These are phyloP conservation scores for Campaea margaritaria DNA, from an alignment of 2,888 invertebrate genomes.

Conservation along the genomic window DNA sequence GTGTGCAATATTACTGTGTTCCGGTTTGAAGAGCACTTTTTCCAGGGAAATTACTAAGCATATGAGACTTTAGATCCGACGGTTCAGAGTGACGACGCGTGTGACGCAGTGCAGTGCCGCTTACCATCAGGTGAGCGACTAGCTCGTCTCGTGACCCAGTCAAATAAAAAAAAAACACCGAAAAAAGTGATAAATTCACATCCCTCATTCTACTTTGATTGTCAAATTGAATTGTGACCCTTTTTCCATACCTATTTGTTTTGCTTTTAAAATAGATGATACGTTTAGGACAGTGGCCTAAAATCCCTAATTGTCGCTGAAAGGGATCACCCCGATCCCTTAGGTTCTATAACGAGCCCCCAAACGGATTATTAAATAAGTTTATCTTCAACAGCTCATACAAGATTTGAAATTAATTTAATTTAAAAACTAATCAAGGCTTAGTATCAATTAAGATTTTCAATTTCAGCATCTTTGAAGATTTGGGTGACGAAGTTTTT, in stretches of 20 bases:
- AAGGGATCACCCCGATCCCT: constrained; percentile 24
- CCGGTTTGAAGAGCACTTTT: too few relatives aligned
- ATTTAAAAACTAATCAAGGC: constrained; percentile 16
- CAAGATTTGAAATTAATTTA: constrained; percentile 21
- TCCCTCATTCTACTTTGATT: too few relatives aligned
- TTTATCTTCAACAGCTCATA: constrained; percentile 19
- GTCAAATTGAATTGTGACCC: neutral
- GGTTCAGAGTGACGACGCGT: too few relatives aligned
- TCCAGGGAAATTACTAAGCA: too few relatives aligned
- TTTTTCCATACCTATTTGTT: neutral
- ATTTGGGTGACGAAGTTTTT: neutral
- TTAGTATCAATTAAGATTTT: constrained; percentile 30
- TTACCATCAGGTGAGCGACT: too few relatives aligned
- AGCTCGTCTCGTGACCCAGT: too few relatives aligned
- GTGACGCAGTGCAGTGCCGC: too few relatives aligned
- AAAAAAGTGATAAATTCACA: too few relatives aligned
- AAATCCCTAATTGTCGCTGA: constrained; percentile 30
- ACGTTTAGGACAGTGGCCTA: neutral
- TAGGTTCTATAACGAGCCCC: constrained; percentile 19
- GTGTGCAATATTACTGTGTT: too few relatives aligned
- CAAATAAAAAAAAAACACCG: too few relatives aligned
- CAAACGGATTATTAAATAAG: constrained; percentile 27
- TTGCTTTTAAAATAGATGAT: constrained; percentile 1
- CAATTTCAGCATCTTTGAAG: neutral
- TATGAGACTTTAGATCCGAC: too few relatives aligned